Base-by-base conservation (phyloP, 2,113 vertebrate species). In the Columba livia region DNA sequence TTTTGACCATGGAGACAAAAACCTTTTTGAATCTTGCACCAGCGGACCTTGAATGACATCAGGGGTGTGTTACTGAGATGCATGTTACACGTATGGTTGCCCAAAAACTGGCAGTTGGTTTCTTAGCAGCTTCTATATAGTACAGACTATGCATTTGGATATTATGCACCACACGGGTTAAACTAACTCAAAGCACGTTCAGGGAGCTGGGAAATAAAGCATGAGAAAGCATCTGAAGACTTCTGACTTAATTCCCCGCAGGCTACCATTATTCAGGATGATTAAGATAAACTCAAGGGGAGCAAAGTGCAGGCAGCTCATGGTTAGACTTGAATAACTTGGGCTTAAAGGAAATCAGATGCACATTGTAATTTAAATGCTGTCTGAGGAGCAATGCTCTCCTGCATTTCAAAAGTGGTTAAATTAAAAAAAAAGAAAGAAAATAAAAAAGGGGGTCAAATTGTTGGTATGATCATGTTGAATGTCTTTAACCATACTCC, bases 1-100 rank as follows among this genome's bases (percentile, higher is more conserved):
- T 72, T 98, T 97, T 38, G 99, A 99, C 99, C 99, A 99, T 0
- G 93, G 97, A 53, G 98, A 98, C 99, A 99, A 99, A 71, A 94
- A 94, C 32, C 57, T 97, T 64, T 98, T 96, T n/a, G 95, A 71
- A 48, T 97, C 96, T 81, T 90, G 90, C 60, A 69, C 79, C 50
- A 90, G 91, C 10, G 94, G 98, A 81, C 97, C 99, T 99, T 93
- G 57, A 91, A 96, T 69, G 56, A 95, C 72, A 93, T 70, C 66
- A 86, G 74, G 2, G 26, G 11, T 21, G 77, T 36, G 71, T 96
- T 93, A 97, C 69, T 69, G 77, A 65, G 66, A 69, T 0, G 50
- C 47, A 32, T 3, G 1, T 73, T 15, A 77, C 78, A 51, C 0
- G 1, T 5, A 24, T 2, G 31, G 64, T 54, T 73, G 86, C 65